These are phyloP conservation scores for Rhadinocentrus ornatus DNA, from an alignment of 2,797 vertebrate species.

Conservation along the genomic window DNA sequence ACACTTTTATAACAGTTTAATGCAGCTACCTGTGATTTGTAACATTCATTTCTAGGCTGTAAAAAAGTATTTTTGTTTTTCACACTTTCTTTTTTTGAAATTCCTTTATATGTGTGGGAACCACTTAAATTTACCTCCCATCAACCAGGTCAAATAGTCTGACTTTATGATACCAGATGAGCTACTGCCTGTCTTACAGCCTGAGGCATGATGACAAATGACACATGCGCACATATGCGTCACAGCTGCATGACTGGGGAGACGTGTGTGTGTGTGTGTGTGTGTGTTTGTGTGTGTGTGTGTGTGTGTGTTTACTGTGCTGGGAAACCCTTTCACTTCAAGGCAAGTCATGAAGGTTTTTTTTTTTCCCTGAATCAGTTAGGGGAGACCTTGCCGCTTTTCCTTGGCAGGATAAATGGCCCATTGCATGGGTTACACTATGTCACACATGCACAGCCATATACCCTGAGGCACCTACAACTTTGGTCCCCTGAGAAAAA, in stretches of 20 bases:
- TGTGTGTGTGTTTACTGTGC: conserved; percentile 20
- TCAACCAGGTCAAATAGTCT: conserved; percentile 39
- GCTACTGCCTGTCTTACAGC: conserved; percentile 37
- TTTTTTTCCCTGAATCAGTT: conserved; percentile 45
- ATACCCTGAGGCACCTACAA: conserved; percentile 37
- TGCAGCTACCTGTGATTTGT: neutral
- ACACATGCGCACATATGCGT: conserved; percentile 56
- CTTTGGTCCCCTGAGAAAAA: conserved; percentile 34
- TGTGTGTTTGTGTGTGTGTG: conserved; percentile 5
- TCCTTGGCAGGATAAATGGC: conserved; percentile 26
- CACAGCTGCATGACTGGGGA: conserved; percentile 32
- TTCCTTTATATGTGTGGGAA: neutral
- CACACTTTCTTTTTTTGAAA: neutral
- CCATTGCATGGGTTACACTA: conserved; percentile 33
- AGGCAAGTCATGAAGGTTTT: conserved; percentile 52
- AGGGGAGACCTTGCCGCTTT: conserved; percentile 55
- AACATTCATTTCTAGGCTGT: neutral
- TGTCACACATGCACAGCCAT: conserved; percentile 33
- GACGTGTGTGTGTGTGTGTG: neutral
- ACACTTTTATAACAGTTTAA: neutral
- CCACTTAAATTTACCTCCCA: conserved; percentile 7
- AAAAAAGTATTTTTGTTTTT: neutral
- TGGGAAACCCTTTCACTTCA: conserved; percentile 53
- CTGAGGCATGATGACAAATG: conserved; percentile 38
- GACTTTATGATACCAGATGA: conserved; percentile 35